A percentile compares a stretch with the other conserved stretches of the same genome.
These are phyloP conservation scores for Sebastes oblongus DNA, from an alignment of 2,797 vertebrate species.

Conservation along the genomic window DNA sequence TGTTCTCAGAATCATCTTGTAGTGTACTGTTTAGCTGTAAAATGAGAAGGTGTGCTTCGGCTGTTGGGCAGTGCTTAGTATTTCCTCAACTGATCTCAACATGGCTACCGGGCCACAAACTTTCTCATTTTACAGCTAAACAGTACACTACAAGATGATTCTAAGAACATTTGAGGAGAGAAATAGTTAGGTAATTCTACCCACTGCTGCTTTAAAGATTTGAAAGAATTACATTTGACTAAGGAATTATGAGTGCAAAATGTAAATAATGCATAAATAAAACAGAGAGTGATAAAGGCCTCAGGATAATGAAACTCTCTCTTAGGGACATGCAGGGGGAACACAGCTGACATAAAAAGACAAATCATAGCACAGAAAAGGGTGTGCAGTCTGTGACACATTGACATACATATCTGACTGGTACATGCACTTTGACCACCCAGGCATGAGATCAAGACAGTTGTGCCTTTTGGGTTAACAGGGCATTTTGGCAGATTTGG, in stretches of 20 bases:
- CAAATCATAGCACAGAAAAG: not conserved
- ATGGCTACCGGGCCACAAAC: too few species aligned
- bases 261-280: constrained; percentile 36
- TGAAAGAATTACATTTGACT: constrained; percentile 2
- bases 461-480: constrained; percentile 64
- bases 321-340: constrained; percentile 22
- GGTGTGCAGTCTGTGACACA: not conserved
- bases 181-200: too few species aligned
- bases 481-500: constrained; percentile 70
- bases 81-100: too few species aligned
- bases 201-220: too few species aligned
- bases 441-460: constrained; percentile 46
- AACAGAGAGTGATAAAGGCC: constrained; percentile 18
- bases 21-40: too few species aligned
- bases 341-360: constrained; percentile 9
- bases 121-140: too few species aligned
- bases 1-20: too few species aligned
- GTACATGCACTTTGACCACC: constrained; percentile 47
- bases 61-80: too few species aligned
- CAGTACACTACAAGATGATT: too few species aligned
- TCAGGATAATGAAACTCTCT: constrained; percentile 24
- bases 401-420: constrained; percentile 14
- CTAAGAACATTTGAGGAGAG: too few species aligned
- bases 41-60: too few species aligned
- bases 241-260: constrained; percentile 1